Conservation (phyloP, 2,113 vertebrate genomes). For the Pachycephala philippinensis region DNA sequence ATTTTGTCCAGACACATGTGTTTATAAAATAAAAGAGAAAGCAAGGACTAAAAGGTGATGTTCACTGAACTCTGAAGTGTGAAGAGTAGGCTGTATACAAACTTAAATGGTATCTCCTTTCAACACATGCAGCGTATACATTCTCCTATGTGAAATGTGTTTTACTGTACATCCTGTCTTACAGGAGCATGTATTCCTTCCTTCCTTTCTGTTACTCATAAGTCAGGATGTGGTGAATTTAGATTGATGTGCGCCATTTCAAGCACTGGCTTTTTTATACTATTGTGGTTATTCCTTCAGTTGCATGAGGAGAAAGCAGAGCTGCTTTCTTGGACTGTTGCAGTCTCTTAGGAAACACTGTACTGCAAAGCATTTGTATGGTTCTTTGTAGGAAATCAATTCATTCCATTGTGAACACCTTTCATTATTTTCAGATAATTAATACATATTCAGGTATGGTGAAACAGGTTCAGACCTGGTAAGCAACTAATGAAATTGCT, state of each 20-base stretch:
- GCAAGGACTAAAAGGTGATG: not conserved
- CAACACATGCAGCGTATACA: accelerated
- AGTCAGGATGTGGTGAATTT: not conserved
- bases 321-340: not conserved
- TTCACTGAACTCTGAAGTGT: not conserved
- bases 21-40: not conserved
- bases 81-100: not conserved
- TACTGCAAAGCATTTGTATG: not conserved
- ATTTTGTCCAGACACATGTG: not conserved
- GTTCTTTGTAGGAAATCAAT: not conserved
- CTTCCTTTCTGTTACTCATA: not conserved
- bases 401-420: not conserved
- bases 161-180: not conserved
- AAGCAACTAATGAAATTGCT: not conserved
- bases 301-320: not conserved
- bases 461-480: not conserved
- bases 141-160: not conserved
- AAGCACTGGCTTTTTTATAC: not conserved
- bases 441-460: not conserved
- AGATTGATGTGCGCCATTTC: not conserved
- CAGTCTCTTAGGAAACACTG: not conserved
- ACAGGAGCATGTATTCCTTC: not conserved
- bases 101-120: not conserved
- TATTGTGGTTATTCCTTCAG: not conserved
- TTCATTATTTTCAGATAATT: not conserved